Base-by-base conservation (phyloP, 2,888 invertebrate genomes). In the Meliscaeva auricollis region DNA sequence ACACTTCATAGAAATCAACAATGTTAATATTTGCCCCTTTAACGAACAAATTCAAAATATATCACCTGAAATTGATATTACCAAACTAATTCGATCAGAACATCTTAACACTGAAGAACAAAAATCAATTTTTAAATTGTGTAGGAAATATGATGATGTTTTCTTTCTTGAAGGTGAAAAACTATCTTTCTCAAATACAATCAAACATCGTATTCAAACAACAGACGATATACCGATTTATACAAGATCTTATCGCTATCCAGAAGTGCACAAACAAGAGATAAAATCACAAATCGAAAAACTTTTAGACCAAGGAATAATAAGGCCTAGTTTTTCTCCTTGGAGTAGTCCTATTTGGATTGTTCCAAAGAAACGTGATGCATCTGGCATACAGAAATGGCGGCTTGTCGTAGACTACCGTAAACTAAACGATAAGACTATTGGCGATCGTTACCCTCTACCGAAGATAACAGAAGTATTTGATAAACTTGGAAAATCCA, bases 141-240 rank as follows among this genome's bases (percentile, higher is more conserved):
- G 75, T 38, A 66, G 17, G 13, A 20, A 75, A 38, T 87, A 62
- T 56, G 74, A 76, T 35, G 77, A 76, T 32, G 20, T 50, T 6
- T 69, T 60, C 20, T 56, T 56, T 17, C 17, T 62, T 32, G 77
- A 74, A 54, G 70, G 66, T 26, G 52, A 82, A 11, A 44, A 64
- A 64, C 70, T 81, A 9, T 66, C 80, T 2, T 87, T 87, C 50
- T 69, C 76, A 50, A 74, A 75, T 50, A 58, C 46, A 60, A 77
- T 69, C 11, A 80, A 83, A 66, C 79, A 80, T 62, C 50, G 44
- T 7, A 64, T 62, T 32, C 17, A 81, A 30, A 81, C 81, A 1
- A 74, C 17, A 8, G 75, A 87, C 35, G 72, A 82, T 11, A 35
- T 69, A 9, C 87, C 88, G 0, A 54, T 83, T 5, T 75, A 79